Evolutionary conservation across 2,113 vertebrate genomes (phyloP).

Genomic region (Misgurnus mizolepis): DNA sequence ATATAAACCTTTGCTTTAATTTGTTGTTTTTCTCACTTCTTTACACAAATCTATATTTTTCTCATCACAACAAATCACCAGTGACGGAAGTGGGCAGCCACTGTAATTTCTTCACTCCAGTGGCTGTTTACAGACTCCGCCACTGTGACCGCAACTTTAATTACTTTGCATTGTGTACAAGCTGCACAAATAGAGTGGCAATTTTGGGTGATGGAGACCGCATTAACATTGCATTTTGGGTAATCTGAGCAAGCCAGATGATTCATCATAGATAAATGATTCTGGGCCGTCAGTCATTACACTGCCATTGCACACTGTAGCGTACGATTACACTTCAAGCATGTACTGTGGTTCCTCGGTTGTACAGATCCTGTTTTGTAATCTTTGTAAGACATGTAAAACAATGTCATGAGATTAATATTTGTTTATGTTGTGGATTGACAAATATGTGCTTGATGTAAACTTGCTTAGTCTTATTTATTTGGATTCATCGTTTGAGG

Average conservation of each 20-base stretch:
- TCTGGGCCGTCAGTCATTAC: slow-evolving; percentile 66
- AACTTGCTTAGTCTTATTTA: slow-evolving; percentile 69
- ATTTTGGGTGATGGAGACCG: slow-evolving; percentile 56
- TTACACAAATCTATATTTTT: slow-evolving; percentile 56
- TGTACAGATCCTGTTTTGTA: slow-evolving; percentile 81
- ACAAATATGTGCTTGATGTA: slow-evolving; percentile 69
- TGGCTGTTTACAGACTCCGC: slow-evolving; percentile 69
- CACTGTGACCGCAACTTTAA: slow-evolving; percentile 69
- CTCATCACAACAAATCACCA: slow-evolving; percentile 51
- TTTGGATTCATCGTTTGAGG: slow-evolving; percentile 63
- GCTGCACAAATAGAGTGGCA: slow-evolving; percentile 62
- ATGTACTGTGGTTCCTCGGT: slow-evolving; percentile 74
- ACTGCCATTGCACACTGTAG: slow-evolving; percentile 74
- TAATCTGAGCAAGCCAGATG: neutral
- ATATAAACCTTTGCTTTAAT: slow-evolving; percentile 52
- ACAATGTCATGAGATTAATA: slow-evolving; percentile 61
- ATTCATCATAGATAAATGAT: slow-evolving; percentile 44
- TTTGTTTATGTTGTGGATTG: slow-evolving; percentile 53
- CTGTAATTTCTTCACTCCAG: slow-evolving; percentile 61
- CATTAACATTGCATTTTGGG: slow-evolving; percentile 44
- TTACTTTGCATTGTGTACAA: slow-evolving; percentile 74
- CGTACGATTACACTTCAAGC: slow-evolving; percentile 74
- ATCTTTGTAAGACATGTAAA: slow-evolving; percentile 70
- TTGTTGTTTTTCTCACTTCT: slow-evolving; percentile 52
- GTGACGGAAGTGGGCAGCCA: slow-evolving; percentile 55